These are phyloP conservation scores for Platycheirus albimanus DNA, from an alignment of 2,888 invertebrate species.

Conservation along the genomic window DNA sequence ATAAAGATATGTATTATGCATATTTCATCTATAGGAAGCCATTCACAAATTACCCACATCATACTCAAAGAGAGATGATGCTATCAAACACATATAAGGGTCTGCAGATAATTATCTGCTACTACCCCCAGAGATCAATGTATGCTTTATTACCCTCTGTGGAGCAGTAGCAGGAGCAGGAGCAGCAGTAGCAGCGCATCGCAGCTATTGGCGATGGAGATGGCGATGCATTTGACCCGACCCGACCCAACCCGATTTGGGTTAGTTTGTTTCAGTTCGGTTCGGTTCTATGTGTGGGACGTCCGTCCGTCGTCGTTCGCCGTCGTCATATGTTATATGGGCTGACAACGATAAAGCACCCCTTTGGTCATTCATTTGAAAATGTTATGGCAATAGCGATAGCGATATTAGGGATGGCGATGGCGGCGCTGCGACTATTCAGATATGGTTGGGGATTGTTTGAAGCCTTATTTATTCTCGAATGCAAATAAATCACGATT, in stretches of 20 bases:
- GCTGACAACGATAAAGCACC: conserved; percentile 39
- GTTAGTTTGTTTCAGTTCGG: no score
- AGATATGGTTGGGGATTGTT: conserved; percentile 29
- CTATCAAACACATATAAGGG: conserved; percentile 53
- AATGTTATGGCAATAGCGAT: conserved; percentile 24
- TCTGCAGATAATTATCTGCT: conserved; percentile 69
- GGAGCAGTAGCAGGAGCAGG: conserved; percentile 30
- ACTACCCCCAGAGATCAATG: conserved; percentile 56
- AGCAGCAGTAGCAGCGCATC: conserved; percentile 17
- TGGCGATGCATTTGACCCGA: conserved; percentile 60
- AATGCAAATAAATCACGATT: conserved; percentile 70
- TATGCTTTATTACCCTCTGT: conserved; percentile 68
- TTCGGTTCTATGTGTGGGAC: conserved; percentile 25
- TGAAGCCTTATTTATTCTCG: conserved; percentile 49
- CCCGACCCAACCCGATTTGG: not conserved
- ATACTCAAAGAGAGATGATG: conserved; percentile 40
- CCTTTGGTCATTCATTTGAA: conserved; percentile 60
- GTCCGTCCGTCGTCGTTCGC: not conserved
- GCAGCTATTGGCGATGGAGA: conserved; percentile 53
- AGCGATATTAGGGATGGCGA: not conserved
- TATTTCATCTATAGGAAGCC: conserved; percentile 59
- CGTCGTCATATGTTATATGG: not conserved
- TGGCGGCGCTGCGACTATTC: conserved; percentile 49
- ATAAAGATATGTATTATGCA: conserved; percentile 34
- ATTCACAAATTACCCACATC: conserved; percentile 67